Conservation (phyloP, 2,797 vertebrate species). For the Lagothrix lagotricha region DNA sequence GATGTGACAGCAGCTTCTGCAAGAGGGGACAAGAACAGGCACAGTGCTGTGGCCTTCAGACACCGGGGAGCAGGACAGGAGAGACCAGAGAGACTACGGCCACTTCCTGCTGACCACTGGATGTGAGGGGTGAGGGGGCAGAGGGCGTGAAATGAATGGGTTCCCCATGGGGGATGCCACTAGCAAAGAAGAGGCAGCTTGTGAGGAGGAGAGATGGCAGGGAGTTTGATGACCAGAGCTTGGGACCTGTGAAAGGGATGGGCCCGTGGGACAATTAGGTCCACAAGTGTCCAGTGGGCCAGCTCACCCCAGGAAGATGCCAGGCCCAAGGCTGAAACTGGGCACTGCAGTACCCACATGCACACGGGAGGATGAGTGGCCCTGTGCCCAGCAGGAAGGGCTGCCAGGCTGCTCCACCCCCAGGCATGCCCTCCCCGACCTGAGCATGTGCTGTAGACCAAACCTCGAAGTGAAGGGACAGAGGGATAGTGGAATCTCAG, state of each 20-base stretch:
- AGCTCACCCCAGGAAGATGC: background rate
- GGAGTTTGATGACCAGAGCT: no score
- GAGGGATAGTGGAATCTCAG: background rate
- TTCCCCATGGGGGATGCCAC: no score
- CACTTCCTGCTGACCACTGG: background rate
- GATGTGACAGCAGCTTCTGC: background rate
- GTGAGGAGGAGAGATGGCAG: background rate
- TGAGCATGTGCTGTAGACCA: background rate
- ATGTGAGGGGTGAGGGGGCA: background rate
- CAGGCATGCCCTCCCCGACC: fast-evolving
- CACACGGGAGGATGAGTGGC: background rate
- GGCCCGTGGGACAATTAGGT: fast-evolving
- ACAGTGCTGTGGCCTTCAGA: background rate
- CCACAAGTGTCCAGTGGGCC: background rate
- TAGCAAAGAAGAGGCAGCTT: background rate
- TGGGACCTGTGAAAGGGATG: background rate
- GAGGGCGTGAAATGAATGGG: background rate
- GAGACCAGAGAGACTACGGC: background rate
- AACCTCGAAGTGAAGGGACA: background rate
- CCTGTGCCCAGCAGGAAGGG: background rate
- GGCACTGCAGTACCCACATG: background rate
- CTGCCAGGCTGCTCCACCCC: background rate
- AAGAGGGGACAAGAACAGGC: background rate
- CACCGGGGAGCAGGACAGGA: background rate
- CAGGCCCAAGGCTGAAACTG: background rate